Evolutionary conservation across 2,113 vertebrate genomes (phyloP), one percentile per base, ranked within the genome.

Genomic region (Scolopax mira): DNA sequence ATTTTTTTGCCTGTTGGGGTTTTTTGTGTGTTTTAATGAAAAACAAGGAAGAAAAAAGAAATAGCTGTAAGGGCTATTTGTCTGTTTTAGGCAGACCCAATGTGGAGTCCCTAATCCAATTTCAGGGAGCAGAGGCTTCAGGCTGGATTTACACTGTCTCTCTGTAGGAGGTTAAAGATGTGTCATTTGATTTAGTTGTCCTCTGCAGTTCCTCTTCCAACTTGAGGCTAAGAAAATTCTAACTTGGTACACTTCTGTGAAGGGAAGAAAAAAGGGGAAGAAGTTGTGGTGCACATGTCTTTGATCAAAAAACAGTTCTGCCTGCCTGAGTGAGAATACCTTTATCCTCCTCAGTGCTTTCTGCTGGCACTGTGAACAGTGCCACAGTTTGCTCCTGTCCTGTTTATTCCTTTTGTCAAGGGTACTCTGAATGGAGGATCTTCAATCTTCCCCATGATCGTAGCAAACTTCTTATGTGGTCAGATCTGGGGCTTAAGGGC

Each of bases 71-170:
- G n/a, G 44, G 25, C 15, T 94, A n/a, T 83, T 75, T 88, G 35
- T 85, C 48, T 82, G 28, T 1, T 62, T 78, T 92, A 83, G 54
- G 54, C 52, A 42, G 71, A 66, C 31, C 33, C 4, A 21, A 77
- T 54, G 35, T 66, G 16, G 28, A 92, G 37, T 78, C 64, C n/a
- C 41, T 95, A 92, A 92, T 81, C 52, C 61, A 69, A 85, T 93
- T 92, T 89, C 28, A 75, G 66, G 74, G 91, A 95, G 61, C 35
- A 85, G 48, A 94, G 58, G 30, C 52, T 85, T 94, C n/a, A 60
- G 57, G 21, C 77, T 90, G 65, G 48, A 67, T 90, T 90, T 81
- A 69, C 9, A 5, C 35, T 58, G 18, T 18, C 42, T 93, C 27
- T 78, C 10, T 81, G 27, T 60, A 61, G 33, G 69, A 83, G 71